Evolutionary conservation across 2,113 vertebrate species (phyloP).

Genomic region (Chlorodrepanis virens): DNA sequence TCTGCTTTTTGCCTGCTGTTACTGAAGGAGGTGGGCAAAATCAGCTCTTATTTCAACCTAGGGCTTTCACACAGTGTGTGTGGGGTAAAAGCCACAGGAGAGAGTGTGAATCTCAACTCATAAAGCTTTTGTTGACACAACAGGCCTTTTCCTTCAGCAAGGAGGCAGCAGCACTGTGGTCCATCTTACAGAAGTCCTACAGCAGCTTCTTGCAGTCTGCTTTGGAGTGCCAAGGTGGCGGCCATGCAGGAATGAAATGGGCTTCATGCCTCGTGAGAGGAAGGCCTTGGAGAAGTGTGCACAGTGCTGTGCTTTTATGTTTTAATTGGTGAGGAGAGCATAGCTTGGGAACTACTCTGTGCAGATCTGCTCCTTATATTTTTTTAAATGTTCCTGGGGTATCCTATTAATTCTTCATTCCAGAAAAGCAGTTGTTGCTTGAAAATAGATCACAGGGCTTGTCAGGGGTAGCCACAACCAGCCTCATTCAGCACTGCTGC

Average conservation of each 20-base stretch:
- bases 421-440: not conserved
- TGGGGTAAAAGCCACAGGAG: conserved; percentile 2
- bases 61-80: not conserved
- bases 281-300: not conserved
- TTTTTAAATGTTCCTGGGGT: not conserved
- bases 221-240: not conserved
- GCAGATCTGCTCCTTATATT: not conserved
- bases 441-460: not conserved
- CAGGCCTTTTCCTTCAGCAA: not conserved
- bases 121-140: not conserved
- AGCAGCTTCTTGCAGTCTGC: not conserved
- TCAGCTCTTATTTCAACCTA: not conserved
- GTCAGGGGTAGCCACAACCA: not conserved
- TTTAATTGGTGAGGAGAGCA: not conserved
- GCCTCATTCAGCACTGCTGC: not conserved
- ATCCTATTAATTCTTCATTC: not conserved
- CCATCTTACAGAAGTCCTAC: not conserved
- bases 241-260: not conserved
- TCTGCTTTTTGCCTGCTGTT: not conserved
- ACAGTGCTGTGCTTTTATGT: not conserved
- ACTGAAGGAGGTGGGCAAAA: conserved; percentile 10
- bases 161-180: not conserved
- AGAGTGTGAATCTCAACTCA: not conserved
- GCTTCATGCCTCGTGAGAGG: not conserved
- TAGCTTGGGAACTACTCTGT: not conserved